Conservation (phyloP, 2,888 invertebrate genomes). For the Meganola albula region DNA sequence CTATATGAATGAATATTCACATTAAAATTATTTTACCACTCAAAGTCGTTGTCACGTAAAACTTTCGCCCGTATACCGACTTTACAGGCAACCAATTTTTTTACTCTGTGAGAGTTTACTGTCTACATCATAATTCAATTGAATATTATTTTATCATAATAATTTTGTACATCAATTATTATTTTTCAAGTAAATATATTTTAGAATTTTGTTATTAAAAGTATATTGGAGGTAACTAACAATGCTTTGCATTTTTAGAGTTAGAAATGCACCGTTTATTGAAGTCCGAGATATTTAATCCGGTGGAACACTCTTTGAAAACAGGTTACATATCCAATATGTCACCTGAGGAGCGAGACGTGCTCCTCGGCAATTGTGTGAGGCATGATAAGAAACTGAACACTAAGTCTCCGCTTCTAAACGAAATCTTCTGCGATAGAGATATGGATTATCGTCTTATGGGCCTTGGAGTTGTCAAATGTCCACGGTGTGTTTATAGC, state of each 20-base stretch:
- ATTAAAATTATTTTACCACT: no score
- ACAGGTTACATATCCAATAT: constrained; percentile 43
- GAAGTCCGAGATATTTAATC: constrained; percentile 79
- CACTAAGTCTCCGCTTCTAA: constrained; percentile 76
- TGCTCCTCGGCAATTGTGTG: constrained; percentile 73
- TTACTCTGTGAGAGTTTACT: no score
- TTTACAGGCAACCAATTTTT: no score
- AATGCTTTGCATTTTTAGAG: constrained; percentile 69
- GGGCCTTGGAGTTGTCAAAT: constrained; percentile 70
- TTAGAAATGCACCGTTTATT: constrained; percentile 79
- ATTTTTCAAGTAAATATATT: no score
- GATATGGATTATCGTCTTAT: constrained; percentile 79
- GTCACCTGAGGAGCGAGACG: constrained; percentile 60
- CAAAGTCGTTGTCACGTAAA: no score
- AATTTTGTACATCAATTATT: no score
- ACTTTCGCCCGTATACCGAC: no score
- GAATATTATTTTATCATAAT: no score
- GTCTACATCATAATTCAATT: no score
- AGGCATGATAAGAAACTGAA: constrained; percentile 75
- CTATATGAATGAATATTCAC: no score
- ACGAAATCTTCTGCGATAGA: constrained; percentile 75
- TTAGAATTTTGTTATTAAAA: no score
- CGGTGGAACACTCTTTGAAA: constrained; percentile 64
- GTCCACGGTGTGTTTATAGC: constrained; percentile 52
- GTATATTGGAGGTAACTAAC: no score